Percentiles rank a stretch among this genome's conserved stretches.
These are phyloP conservation scores for Agapostemon virescens DNA, from an alignment of 2,888 invertebrate species.

Conservation along the genomic window DNA sequence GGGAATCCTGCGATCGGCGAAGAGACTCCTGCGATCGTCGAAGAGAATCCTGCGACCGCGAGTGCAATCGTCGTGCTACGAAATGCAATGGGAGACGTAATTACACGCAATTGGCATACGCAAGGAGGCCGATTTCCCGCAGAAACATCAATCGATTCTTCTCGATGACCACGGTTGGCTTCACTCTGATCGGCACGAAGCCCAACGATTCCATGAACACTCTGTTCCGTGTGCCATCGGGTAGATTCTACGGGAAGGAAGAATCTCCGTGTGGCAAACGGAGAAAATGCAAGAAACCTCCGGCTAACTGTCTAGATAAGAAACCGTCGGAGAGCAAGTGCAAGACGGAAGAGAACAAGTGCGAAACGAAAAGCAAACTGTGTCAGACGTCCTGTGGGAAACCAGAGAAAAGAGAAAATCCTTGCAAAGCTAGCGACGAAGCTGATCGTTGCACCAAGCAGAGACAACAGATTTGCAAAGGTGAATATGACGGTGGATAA, in stretches of 20 bases:
- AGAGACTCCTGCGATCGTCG: not conserved
- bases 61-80: not conserved
- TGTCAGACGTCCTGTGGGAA: not conserved
- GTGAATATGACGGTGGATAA: not conserved
- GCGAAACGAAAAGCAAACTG: not conserved
- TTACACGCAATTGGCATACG: conserved; percentile 38
- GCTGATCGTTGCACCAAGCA: not conserved
- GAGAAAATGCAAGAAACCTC: conserved; percentile 32
- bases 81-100: conserved; percentile 36
- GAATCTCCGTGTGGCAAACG: not conserved
- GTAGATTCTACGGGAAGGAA: conserved; percentile 17
- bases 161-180: conserved; percentile 12
- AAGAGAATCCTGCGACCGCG: not conserved
- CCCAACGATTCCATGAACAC: not conserved
- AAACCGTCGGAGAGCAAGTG: not conserved
- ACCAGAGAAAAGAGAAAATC: not conserved
- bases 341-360: not conserved
- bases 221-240: not conserved
- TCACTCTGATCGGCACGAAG: not conserved
- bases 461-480: conserved; percentile 24
- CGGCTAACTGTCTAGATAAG: conserved; percentile 24
- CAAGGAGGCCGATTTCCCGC: fast-evolving
- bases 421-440: not conserved
- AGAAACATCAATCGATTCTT: not conserved
- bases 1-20: conserved; percentile 22